Evolutionary conservation across 2,888 invertebrate species (phyloP).

Genomic region (Sericinus montela): DNA sequence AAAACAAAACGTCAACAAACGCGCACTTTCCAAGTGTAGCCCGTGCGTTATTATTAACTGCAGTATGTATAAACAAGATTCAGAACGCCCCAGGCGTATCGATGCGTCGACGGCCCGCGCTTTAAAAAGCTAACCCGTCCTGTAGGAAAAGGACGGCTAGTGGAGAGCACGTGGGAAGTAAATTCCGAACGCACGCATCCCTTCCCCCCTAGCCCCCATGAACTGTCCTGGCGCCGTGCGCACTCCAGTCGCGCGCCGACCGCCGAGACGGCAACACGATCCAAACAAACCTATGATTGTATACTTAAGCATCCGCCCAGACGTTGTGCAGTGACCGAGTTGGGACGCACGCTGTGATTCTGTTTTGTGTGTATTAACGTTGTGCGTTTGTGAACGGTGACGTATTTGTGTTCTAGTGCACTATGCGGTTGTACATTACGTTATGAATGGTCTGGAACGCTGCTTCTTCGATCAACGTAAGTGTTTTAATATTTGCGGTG

Average conservation of each 20-base stretch:
- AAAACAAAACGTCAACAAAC: slow-evolving; percentile 54
- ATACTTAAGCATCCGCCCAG: slow-evolving; percentile 49
- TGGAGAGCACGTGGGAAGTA: slow-evolving; percentile 73
- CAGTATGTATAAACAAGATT: slow-evolving; percentile 74
- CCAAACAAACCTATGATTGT: slow-evolving; percentile 33
- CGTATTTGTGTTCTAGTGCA: slow-evolving; percentile 68
- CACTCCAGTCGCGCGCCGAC: slow-evolving; percentile 76
- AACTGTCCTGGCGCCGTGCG: slow-evolving; percentile 49
- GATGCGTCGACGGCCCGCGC: slow-evolving; percentile 67
- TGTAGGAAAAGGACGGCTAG: slow-evolving; percentile 68
- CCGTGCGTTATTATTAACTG: slow-evolving; percentile 69
- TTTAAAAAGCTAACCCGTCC: slow-evolving; percentile 76
- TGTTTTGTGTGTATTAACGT: slow-evolving; percentile 69
- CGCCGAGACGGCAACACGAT: slow-evolving; percentile 60
- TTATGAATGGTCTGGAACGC: slow-evolving; percentile 79
- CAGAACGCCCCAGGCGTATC: slow-evolving; percentile 68
- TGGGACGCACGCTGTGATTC: slow-evolving; percentile 69
- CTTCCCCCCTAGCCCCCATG: slow-evolving; percentile 41
- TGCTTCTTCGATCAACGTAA: slow-evolving; percentile 79
- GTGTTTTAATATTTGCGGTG: slow-evolving; percentile 34
- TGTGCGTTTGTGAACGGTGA: slow-evolving; percentile 59
- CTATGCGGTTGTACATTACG: slow-evolving; percentile 71
- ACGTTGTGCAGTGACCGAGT: slow-evolving; percentile 68
- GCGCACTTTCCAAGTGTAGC: slow-evolving; percentile 37
- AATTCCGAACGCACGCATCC: slow-evolving; percentile 78